These are phyloP conservation scores for Leptopilina syphax DNA, from an alignment of 2,888 invertebrate genomes.

Conservation along the genomic window DNA sequence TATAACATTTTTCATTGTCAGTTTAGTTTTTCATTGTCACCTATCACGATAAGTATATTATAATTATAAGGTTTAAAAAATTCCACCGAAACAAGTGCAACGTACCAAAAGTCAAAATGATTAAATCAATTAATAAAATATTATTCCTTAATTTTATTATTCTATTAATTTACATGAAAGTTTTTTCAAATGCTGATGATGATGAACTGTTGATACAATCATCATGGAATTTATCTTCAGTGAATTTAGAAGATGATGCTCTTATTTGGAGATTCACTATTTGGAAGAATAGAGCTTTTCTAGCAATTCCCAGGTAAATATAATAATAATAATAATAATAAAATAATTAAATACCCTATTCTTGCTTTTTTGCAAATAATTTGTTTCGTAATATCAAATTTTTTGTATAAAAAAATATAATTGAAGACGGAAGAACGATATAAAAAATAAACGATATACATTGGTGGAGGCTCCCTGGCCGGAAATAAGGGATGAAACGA, in stretches of 20 bases:
- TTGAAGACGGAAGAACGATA: constrained; percentile 46
- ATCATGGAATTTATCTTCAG: constrained; percentile 52
- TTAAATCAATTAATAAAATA: neutral
- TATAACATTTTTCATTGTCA: no score
- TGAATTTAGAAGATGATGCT: constrained; percentile 57
- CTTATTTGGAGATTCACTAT: constrained; percentile 72
- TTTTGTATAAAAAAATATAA: neutral
- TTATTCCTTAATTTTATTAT: neutral
- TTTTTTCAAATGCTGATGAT: neutral
- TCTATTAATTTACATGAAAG: neutral
- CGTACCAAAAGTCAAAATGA: no score
- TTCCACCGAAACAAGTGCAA: no score
- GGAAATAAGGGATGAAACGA: constrained; percentile 52
- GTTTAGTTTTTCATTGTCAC: no score
- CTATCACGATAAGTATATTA: no score
- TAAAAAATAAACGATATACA: constrained; percentile 57
- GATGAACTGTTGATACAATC: neutral
- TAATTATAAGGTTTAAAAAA: no score
- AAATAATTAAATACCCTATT: neutral
- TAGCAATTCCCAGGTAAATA: constrained; percentile 72
- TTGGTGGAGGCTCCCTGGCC: constrained; percentile 75
- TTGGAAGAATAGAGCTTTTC: constrained; percentile 75
- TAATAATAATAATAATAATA: no score
- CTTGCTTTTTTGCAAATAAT: neutral
- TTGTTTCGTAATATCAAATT: no score